Percentiles rank a stretch among this genome's conserved stretches.
Conservation (phyloP, 2,113 vertebrate genomes). For the Gallinago media region DNA sequence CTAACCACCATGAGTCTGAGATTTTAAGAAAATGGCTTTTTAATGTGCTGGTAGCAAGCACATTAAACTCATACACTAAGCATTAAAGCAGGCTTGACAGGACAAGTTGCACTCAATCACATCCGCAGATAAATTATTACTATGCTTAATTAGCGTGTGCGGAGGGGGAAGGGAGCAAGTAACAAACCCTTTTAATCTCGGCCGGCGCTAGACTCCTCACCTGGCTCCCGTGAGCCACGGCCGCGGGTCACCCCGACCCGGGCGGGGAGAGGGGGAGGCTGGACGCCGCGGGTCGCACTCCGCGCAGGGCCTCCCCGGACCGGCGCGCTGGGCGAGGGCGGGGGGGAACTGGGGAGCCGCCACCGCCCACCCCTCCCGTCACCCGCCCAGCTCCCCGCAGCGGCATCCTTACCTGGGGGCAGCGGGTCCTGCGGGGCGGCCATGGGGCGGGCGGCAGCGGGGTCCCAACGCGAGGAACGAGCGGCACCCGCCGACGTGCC, state of each 20-base stretch:
- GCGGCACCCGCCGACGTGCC: background rate
- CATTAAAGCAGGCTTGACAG: background rate
- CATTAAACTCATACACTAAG: background rate
- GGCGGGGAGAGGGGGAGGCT: background rate
- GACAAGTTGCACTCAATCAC: conserved; percentile 7
- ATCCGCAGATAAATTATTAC: background rate
- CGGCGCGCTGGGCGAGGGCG: background rate
- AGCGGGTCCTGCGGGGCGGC: conserved; percentile 65
- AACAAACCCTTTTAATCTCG: background rate
- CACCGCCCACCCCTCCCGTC: background rate
- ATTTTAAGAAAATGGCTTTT: background rate
- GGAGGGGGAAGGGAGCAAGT: background rate
- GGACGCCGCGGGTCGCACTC: background rate
- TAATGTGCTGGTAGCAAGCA: background rate
- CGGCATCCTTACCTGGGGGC: conserved; percentile 59
- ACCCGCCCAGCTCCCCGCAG: background rate
- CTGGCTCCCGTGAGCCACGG: background rate
- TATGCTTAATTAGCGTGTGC: background rate
- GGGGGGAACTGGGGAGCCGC: fast-evolving
- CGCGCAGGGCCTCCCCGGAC: background rate
- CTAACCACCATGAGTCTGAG: fast-evolving
- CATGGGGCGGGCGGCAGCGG: conserved; percentile 31
- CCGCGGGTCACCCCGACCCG: background rate
- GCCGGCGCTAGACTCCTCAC: background rate
- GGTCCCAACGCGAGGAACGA: background rate